These are phyloP conservation scores for Telenomus remus DNA, from an alignment of 1,140 invertebrate species.

Conservation along the genomic window DNA sequence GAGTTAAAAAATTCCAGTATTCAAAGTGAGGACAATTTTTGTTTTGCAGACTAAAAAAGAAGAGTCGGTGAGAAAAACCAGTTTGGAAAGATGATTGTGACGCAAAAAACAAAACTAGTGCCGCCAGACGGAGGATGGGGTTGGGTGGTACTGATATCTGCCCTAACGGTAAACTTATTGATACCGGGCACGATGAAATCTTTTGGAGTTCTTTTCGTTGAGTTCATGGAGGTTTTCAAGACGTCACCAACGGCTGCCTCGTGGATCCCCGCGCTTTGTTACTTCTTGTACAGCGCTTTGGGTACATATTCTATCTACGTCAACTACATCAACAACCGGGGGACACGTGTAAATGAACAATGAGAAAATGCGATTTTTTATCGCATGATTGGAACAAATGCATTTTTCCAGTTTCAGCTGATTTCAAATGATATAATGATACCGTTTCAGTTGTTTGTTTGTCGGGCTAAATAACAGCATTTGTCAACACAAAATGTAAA, in stretches of 20 bases:
- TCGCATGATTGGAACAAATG: not conserved
- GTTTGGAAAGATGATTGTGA: conserved; percentile 39
- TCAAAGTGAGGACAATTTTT: not conserved
- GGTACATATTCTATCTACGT: conserved; percentile 75
- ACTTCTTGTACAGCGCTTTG: conserved; percentile 89
- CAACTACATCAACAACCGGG: no score
- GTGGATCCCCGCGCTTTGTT: conserved; percentile 89
- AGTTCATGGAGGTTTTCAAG: conserved; percentile 85
- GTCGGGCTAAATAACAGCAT: no score
- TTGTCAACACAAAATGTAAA: no score
- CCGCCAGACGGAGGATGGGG: conserved; percentile 86
- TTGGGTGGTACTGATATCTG: conserved; percentile 87
- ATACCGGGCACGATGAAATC: conserved; percentile 92
- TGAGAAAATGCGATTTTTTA: conserved; percentile 28
- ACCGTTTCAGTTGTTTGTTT: no score
- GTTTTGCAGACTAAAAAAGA: conserved; percentile 28
- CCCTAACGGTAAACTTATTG: conserved; percentile 87
- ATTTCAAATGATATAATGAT: no score
- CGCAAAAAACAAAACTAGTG: conserved; percentile 74
- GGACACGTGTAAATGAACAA: conserved; percentile 41
- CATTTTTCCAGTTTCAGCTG: no score
- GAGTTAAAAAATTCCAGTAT: no score
- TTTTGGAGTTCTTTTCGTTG: conserved; percentile 88
- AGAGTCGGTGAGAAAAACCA: conserved; percentile 14
- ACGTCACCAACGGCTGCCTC: conserved; percentile 83